phyloP scores from a whole-genome alignment of 2,797 vertebrate genomes.

The Uromys caudimaculatus region DNA sequence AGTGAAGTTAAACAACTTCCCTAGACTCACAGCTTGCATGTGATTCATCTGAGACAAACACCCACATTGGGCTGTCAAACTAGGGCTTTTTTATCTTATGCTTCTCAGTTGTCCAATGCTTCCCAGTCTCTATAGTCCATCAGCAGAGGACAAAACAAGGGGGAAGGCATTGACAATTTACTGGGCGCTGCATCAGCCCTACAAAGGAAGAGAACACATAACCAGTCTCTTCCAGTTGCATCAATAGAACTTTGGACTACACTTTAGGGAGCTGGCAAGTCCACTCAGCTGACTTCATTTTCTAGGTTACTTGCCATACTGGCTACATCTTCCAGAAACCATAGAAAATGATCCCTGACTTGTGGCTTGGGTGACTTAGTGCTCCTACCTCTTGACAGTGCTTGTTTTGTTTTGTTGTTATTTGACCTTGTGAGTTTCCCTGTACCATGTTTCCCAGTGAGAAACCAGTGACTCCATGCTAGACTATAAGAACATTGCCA shows the following conservation, averaged over 20 bases:
- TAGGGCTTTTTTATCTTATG: neutral
- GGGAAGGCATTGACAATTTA: neutral
- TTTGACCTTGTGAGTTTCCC: neutral
- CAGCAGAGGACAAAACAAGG: neutral
- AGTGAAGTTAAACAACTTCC: neutral
- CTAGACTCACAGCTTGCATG: neutral
- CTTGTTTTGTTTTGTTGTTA: neutral
- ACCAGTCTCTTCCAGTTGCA: neutral
- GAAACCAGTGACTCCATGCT: neutral
- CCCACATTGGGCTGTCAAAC: too few relatives aligned
- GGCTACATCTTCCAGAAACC: neutral
- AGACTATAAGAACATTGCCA: neutral
- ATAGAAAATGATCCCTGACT: neutral
- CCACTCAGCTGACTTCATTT: neutral
- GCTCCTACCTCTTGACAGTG: neutral
- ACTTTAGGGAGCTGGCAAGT: neutral
- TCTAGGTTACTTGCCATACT: neutral
- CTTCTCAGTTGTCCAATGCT: neutral
- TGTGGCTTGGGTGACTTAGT: neutral
- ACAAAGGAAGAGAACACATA: neutral
- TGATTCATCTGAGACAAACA: neutral
- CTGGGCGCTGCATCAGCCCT: neutral
- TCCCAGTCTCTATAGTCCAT: neutral
- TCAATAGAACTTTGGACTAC: neutral
- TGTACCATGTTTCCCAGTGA: constrained; percentile 12